These are phyloP conservation scores for Leptura quadrifasciata DNA, from an alignment of 2,888 invertebrate genomes.

Conservation along the genomic window DNA sequence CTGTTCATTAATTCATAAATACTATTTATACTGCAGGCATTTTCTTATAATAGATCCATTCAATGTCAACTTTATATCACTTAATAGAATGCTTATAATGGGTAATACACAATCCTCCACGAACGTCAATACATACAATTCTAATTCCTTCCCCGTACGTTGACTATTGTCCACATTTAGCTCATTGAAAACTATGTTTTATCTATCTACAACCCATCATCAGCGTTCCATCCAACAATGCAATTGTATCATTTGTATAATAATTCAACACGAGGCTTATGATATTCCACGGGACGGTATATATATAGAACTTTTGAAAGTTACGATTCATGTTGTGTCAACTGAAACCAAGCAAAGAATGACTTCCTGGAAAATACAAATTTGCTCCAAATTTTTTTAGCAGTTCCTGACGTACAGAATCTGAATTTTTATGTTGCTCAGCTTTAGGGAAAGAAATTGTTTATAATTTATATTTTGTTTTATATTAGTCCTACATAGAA, in stretches of 20 bases:
- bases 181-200: conserved; percentile 52
- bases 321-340: conserved; percentile 3
- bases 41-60: conserved; percentile 51
- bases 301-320: conserved; percentile 15
- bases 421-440: too few species aligned
- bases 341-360: background rate
- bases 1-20: conserved; percentile 35
- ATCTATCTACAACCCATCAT: conserved; percentile 45
- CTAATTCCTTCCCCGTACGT: conserved; percentile 50
- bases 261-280: conserved; percentile 31
- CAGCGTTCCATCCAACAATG: conserved; percentile 37
- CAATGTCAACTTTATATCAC: conserved; percentile 48
- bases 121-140: conserved; percentile 51
- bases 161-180: conserved; percentile 50
- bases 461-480: too few species aligned
- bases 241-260: conserved; percentile 32
- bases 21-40: conserved; percentile 38
- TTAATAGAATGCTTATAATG: conserved; percentile 44
- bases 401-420: background rate
- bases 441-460: too few species aligned
- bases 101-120: conserved; percentile 48
- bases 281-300: conserved; percentile 26
- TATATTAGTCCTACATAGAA: too few species aligned
- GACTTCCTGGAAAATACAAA: background rate
- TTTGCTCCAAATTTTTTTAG: background rate